Evolutionary conservation across 2,797 vertebrate species (phyloP).

Genomic region (Anableps anableps): DNA sequence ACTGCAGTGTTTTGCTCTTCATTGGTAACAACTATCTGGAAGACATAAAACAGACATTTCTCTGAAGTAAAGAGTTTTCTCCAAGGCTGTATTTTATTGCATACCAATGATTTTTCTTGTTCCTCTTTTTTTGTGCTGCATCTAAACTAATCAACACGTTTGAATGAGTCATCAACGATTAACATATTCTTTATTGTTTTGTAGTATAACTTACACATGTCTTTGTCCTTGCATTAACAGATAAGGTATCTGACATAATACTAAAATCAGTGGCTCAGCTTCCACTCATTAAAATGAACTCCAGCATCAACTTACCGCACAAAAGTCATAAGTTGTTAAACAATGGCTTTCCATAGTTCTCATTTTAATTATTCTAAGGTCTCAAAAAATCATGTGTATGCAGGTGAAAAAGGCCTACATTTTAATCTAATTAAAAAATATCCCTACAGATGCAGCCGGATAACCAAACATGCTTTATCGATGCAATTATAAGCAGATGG

Average conservation of each 20-base stretch:
- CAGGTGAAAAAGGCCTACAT: not conserved
- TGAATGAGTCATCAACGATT: conserved; percentile 63
- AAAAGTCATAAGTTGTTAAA: not conserved
- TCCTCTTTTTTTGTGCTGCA: conserved; percentile 10
- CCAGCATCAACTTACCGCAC: not conserved
- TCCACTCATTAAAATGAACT: not conserved
- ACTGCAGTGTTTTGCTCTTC: not conserved
- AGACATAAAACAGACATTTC: not conserved
- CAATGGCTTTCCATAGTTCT: not conserved
- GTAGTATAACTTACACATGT: conserved; percentile 17
- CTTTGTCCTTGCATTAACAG: not conserved
- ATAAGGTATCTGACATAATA: not conserved
- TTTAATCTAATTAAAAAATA: not conserved
- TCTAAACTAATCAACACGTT: conserved; percentile 47
- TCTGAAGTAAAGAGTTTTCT: not conserved
- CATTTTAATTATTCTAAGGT: not conserved
- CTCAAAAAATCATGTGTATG: not conserved
- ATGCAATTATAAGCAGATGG: conserved; percentile 18
- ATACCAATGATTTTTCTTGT: not conserved
- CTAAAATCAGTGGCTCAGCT: too few species aligned
- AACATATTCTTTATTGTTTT: conserved; percentile 50
- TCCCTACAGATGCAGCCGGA: not conserved
- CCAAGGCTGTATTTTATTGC: not conserved
- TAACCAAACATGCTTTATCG: conserved; percentile 1
- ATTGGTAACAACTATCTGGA: not conserved